A percentile compares a stretch with the other conserved stretches of the same genome.
Conservation (phyloP, 2,797 vertebrate genomes). For the Triplophysa bombifrons region DNA sequence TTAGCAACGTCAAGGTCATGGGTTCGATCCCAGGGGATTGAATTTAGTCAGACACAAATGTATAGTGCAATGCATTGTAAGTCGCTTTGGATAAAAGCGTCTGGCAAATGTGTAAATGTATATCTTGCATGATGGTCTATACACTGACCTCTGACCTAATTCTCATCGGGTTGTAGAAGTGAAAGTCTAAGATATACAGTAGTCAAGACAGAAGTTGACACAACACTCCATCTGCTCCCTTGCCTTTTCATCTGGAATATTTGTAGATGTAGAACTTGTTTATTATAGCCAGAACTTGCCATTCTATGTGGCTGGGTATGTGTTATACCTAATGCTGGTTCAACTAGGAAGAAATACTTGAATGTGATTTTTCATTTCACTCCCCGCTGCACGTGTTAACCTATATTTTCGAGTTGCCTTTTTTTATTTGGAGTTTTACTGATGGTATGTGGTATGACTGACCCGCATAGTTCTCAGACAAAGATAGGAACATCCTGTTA, state of each 20-base stretch:
- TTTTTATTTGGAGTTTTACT: slow-evolving; percentile 30
- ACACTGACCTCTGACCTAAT: slow-evolving; percentile 37
- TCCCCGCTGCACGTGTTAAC: slow-evolving; percentile 11
- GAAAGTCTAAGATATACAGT: background rate
- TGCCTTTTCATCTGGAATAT: slow-evolving; percentile 15
- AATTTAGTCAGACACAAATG: no score
- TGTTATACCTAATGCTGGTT: slow-evolving; percentile 10
- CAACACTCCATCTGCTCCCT: background rate
- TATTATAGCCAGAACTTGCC: slow-evolving; percentile 2
- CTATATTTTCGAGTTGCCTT: background rate
- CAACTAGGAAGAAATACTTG: background rate
- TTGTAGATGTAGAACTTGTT: slow-evolving; percentile 10
- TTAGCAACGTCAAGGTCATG: no score
- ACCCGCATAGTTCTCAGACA: slow-evolving; percentile 42
- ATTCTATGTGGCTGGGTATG: slow-evolving; percentile 7
- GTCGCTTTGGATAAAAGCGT: no score
- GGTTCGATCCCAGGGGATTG: no score
- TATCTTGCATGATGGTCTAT: background rate
- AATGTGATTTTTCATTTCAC: slow-evolving; percentile 14
- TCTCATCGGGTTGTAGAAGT: slow-evolving; percentile 20
- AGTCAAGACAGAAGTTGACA: background rate
- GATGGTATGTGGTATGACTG: slow-evolving; percentile 30
- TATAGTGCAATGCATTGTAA: no score
- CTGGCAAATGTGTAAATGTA: no score
- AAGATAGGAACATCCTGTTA: slow-evolving; percentile 58